Conservation (phyloP, 2,888 invertebrate species). For the Dasysyrphus tricinctus region DNA sequence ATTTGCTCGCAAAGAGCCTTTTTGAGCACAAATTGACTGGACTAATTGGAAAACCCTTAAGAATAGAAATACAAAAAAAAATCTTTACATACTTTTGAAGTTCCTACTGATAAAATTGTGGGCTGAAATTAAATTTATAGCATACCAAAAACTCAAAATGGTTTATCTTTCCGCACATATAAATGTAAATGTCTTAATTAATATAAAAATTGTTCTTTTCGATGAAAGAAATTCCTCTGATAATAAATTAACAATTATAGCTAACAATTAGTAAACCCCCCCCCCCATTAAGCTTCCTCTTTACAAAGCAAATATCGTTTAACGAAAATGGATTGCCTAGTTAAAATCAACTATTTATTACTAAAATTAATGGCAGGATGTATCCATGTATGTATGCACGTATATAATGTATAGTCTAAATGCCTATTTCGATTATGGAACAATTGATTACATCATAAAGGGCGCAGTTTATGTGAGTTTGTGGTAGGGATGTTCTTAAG, state of each 20-base stretch:
- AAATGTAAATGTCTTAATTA: too few species aligned
- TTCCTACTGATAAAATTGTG: too few species aligned
- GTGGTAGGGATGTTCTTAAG: background rate
- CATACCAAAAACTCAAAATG: too few species aligned
- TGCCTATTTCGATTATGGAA: conserved; percentile 6
- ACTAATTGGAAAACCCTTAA: too few species aligned
- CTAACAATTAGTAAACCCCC: background rate
- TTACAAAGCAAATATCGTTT: background rate
- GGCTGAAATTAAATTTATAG: too few species aligned
- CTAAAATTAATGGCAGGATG: conserved; percentile 15
- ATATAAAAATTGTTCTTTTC: too few species aligned
- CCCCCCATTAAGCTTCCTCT: background rate
- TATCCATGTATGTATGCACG: too few species aligned
- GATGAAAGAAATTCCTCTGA: background rate
- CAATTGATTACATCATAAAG: conserved; percentile 24
- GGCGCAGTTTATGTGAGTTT: conserved; percentile 8
- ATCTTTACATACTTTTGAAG: too few species aligned
- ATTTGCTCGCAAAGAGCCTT: too few species aligned
- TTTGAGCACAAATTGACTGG: too few species aligned
- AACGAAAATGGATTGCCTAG: conserved; percentile 13
- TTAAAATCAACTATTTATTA: conserved; percentile 26
- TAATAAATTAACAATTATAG: background rate
- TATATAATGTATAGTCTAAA: conserved; percentile 1
- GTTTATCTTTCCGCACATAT: too few species aligned
- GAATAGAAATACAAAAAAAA: too few species aligned